Conservation (phyloP, 2,113 vertebrate genomes). For the Mobula hypostoma region DNA sequence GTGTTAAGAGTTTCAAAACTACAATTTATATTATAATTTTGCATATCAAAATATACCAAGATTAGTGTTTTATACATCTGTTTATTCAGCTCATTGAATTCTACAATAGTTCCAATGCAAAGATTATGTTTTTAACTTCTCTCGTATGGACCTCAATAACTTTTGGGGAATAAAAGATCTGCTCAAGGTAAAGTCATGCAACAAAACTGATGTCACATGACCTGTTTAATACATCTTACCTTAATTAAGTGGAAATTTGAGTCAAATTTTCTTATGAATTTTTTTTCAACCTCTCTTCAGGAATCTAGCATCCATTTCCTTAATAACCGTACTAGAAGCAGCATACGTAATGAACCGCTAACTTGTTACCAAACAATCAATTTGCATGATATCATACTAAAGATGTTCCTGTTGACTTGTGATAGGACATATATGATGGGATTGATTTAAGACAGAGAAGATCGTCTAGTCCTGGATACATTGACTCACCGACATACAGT, state of each 20-base stretch:
- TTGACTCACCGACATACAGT: slow-evolving; percentile 82
- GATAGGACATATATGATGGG: slow-evolving; percentile 83
- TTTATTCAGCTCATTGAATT: not conserved
- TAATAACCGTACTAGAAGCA: not conserved
- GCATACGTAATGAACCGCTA: not conserved
- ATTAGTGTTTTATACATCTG: not conserved
- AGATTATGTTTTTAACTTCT: not conserved
- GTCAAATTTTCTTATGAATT: not conserved
- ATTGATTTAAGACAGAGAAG: slow-evolving; percentile 79
- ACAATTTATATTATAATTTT: not conserved
- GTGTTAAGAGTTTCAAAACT: not conserved
- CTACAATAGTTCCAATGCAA: not conserved
- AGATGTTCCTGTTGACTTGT: not conserved
- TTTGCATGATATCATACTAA: not conserved
- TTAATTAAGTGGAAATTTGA: not conserved
- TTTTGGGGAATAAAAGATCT: not conserved
- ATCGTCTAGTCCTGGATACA: slow-evolving; percentile 87
- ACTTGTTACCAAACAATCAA: not conserved
- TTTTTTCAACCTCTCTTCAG: not conserved
- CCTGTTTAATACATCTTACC: not conserved
- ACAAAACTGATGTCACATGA: not conserved
- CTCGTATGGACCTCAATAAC: not conserved
- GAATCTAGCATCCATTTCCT: not conserved
- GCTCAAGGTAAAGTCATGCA: not conserved
- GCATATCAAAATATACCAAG: not conserved